Evolutionary conservation across 2,888 invertebrate genomes (phyloP), one percentile per base, ranked within the genome.

Genomic region (Antheraea assamensis): DNA sequence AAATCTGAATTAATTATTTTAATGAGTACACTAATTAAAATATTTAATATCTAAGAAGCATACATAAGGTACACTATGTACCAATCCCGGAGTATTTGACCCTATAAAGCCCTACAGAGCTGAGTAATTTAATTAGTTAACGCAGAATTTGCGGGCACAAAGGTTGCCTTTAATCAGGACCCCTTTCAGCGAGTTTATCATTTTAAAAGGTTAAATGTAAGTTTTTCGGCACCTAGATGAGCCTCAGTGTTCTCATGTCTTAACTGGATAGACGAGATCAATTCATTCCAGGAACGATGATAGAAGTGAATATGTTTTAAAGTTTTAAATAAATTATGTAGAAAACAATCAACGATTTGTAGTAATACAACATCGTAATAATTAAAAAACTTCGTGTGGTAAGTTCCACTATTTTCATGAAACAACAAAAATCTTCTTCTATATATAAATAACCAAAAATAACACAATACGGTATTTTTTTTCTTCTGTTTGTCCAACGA

Each of bases 111-210:
- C 73, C 66, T 58, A 24, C 58, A 58, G n/a, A 24, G 24, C 27
- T 47, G 24, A 72, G 31, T 73, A 71, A 73, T 71, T 74, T 68
- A 71, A 68, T 74, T 72, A 70, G 70, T 71, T 72, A 64, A 71
- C 42, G 35, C 49, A 72, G 24, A 73, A 66, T 74, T 71, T 73
- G 68, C 52, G 58, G 66, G 52, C 35, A 24, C 24, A 49, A 70
- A 70, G 66, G 72, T 70, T 70, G 71, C 35, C 72, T 72, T 72
- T 72, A 71, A 74, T 72, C 66, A 71, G 70, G 74, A 35, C 3
- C 35, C 70, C 70, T 74, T 66, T 72, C 35, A 74, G 52, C 24
- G 17, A 72, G 66, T 68, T 52, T 52, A 52, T n/a, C 13, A 30
- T 72, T 35, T 55, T 42, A 71, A 24, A 71, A 8, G 52, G 55